Percentiles rank a stretch among this genome's conserved stretches.
These are phyloP conservation scores for Dichetophora obliterata DNA, from an alignment of 2,888 invertebrate genomes.

Conservation along the genomic window DNA sequence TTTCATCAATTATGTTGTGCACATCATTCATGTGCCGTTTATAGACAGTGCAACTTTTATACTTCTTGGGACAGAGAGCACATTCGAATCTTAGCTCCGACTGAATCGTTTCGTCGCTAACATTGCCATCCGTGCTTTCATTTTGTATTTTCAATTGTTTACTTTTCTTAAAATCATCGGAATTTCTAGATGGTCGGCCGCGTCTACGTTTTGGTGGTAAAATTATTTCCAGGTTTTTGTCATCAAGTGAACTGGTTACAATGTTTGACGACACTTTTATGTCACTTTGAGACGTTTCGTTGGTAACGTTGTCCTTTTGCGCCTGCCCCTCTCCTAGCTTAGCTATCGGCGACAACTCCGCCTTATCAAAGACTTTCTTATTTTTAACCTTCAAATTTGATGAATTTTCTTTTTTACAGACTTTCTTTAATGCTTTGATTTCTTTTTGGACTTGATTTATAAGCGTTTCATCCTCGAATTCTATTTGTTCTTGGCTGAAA, in stretches of 20 bases:
- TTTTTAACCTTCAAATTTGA: constrained; percentile 35
- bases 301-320: not conserved
- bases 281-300: not conserved
- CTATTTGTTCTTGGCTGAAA: not conserved
- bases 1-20: constrained; percentile 47
- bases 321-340: not conserved
- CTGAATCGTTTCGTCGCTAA: not conserved
- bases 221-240: not conserved
- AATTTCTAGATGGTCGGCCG: constrained; percentile 18
- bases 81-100: constrained; percentile 43
- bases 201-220: constrained; percentile 6
- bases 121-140: not conserved
- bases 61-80: constrained; percentile 45
- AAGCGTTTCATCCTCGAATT: constrained; percentile 11
- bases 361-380: constrained; percentile 24
- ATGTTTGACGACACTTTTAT: not conserved
- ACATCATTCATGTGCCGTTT: constrained; percentile 51
- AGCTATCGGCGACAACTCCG: not conserved
- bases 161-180: not conserved
- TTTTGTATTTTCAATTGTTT: not conserved
- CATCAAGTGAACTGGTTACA: not conserved
- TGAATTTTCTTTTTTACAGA: not conserved
- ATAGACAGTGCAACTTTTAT: constrained; percentile 51
- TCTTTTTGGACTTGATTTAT: not conserved
- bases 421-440: constrained; percentile 1